Base-by-base conservation (phyloP, 1,140 invertebrate genomes). In the Drosophila repletoides region DNA sequence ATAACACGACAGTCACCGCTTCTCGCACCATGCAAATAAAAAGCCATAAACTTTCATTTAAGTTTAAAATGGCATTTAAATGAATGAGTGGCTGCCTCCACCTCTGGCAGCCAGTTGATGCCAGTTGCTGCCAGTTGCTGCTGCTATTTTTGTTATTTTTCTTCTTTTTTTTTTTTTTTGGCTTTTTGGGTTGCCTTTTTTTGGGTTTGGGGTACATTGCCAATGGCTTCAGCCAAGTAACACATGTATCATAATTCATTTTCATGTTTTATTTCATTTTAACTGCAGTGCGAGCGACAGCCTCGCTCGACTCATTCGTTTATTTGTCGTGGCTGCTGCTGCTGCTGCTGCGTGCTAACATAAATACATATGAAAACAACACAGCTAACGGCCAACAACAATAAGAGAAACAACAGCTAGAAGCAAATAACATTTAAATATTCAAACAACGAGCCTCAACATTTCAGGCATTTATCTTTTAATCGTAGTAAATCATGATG, bases 41-140 rank as follows among this genome's bases (percentile, higher is more conserved):
- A 73, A 84, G 72, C 84, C 84, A 88, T 88, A 88, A 88, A 88
- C 79, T 88, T 88, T 88, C 84, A 88, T 88, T 88, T 88, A 88
- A 88, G 79, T 88, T 88, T 88, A 88, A 88, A 88, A 88, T 88
- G 84, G 79, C 84, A 88, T 88, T 88, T 88, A 88, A 88, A 88
- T 88, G 84, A 88, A 88, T 88, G 84, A 88, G 84, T 84, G 66
- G 38, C 68, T 51, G 46, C 52, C 41, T 55, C 59, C 53, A 33
- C 49, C 41, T 24, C 41, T 22, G 21, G 29, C 17, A 46, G 53
- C 72, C 41, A 15, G 19, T 38, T 51, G 22, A 34, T 61, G 28
- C 69, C 64, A 29, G 17, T 43, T 36, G 15, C 7, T 31, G 5
- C 21, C 10, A 17, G 19, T 24, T 22, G 24, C 1, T 63, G 64